Evolutionary conservation across 2,113 vertebrate species (phyloP).

Genomic region (Emydura subglobosa): DNA sequence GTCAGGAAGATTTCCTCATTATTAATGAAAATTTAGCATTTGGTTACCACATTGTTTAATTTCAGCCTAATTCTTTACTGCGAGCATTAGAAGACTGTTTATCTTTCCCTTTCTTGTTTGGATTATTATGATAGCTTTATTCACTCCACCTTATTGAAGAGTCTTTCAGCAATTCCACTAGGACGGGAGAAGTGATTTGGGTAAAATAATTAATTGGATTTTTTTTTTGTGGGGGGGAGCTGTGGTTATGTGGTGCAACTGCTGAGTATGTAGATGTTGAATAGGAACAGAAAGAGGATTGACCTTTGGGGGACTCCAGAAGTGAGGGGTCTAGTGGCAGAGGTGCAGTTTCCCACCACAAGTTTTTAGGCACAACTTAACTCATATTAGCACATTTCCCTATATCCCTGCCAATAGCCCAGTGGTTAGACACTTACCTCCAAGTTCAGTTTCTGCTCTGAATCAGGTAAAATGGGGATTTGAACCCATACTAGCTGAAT

Average conservation of each 20-base stretch:
- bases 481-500: no score
- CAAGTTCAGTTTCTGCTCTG: neutral
- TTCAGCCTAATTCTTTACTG: neutral
- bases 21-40: neutral
- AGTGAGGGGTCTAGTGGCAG: neutral
- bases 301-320: neutral
- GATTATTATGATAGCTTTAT: rapidly evolving
- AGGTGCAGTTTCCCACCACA: neutral
- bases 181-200: neutral
- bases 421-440: neutral
- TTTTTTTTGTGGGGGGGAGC: neutral
- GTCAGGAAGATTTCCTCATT: constrained; percentile 7
- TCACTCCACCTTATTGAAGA: rapidly evolving
- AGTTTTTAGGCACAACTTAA: neutral
- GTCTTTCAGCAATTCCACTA: rapidly evolving
- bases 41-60: neutral
- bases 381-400: neutral
- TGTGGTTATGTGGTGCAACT: neutral
- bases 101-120: rapidly evolving
- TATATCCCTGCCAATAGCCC: neutral
- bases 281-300: neutral
- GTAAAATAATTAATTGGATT: no score
- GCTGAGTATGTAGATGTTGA: neutral
- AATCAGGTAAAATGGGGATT: neutral
- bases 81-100: neutral